Evolutionary conservation across 2,888 invertebrate species (phyloP).

Genomic region (Nysson spinosus): DNA sequence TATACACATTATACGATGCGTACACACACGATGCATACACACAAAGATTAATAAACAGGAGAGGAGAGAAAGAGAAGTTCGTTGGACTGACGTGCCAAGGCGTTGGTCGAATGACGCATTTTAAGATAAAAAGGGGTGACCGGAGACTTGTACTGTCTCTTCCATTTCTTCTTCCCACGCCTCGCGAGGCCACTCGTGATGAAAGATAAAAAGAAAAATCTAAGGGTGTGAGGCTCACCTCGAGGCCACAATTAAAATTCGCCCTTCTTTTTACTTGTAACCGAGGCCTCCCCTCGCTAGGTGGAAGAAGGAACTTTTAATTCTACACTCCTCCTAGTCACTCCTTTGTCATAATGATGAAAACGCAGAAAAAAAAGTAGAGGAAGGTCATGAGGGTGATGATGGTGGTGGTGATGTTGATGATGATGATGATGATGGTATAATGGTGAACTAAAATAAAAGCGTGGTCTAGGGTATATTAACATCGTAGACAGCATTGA

Average conservation of each 20-base stretch:
- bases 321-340: slow-evolving; percentile 46
- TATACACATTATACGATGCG: slow-evolving; percentile 7
- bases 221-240: slow-evolving; percentile 29
- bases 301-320: slow-evolving; percentile 52
- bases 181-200: slow-evolving; percentile 49
- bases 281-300: slow-evolving; percentile 46
- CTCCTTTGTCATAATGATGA: slow-evolving; percentile 45
- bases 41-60: slow-evolving; percentile 10
- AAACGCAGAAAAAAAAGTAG: slow-evolving; percentile 13
- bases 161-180: slow-evolving; percentile 52
- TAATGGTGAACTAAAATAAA: slow-evolving; percentile 47
- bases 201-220: slow-evolving; percentile 21
- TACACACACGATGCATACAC: slow-evolving; percentile 4
- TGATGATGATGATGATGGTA: slow-evolving; percentile 5
- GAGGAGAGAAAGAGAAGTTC: slow-evolving; percentile 57
- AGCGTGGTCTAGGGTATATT: slow-evolving; percentile 71
- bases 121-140: slow-evolving; percentile 71
- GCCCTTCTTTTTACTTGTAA: slow-evolving; percentile 7
- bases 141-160: slow-evolving; percentile 63
- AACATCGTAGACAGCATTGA: slow-evolving; percentile 73
- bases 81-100: slow-evolving; percentile 72
- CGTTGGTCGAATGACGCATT: slow-evolving; percentile 76
- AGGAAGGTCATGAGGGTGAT: neutral
- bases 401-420: slow-evolving; percentile 6
- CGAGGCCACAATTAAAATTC: slow-evolving; percentile 50